Percentiles rank a stretch among this genome's conserved stretches.
Evolutionary conservation across 2,888 invertebrate species (phyloP).

Genomic region (Axea sp.): DNA sequence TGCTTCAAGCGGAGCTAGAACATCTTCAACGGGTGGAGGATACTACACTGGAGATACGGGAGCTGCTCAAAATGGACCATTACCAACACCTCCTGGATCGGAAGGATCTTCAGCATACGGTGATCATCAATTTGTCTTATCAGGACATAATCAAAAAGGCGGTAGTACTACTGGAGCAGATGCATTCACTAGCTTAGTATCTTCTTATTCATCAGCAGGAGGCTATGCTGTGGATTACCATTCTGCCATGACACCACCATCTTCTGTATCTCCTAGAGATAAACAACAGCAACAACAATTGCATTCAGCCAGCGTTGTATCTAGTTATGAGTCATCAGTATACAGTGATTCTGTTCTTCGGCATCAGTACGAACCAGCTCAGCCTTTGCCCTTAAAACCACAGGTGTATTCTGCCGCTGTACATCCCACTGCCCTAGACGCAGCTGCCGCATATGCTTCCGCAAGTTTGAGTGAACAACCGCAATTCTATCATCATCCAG

Average conservation of each 20-base stretch:
- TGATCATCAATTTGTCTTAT: slow-evolving; percentile 83
- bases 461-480: slow-evolving; percentile 86
- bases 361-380: slow-evolving; percentile 81
- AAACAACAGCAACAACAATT: slow-evolving; percentile 83
- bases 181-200: slow-evolving; percentile 82
- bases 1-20: slow-evolving; percentile 78
- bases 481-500: slow-evolving; percentile 90
- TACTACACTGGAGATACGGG: slow-evolving; percentile 73
- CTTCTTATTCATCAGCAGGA: slow-evolving; percentile 80
- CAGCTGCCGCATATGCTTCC: slow-evolving; percentile 83
- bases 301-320: slow-evolving; percentile 79
- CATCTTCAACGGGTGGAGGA: slow-evolving; percentile 71
- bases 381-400: slow-evolving; percentile 90
- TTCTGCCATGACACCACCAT: slow-evolving; percentile 97
- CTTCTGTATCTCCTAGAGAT: slow-evolving; percentile 97
- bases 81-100: slow-evolving; percentile 94
- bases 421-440: slow-evolving; percentile 80
- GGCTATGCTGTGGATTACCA: slow-evolving; percentile 90
- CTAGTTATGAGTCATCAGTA: slow-evolving; percentile 84
- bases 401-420: slow-evolving; percentile 88
- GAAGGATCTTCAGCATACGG: slow-evolving; percentile 88
- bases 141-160: slow-evolving; percentile 76
- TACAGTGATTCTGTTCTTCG: slow-evolving; percentile 79
- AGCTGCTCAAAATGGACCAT: slow-evolving; percentile 84
- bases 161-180: slow-evolving; percentile 77